phyloP scores from a whole-genome alignment of 2,797 vertebrate genomes.

The Eremophila alpestris region DNA sequence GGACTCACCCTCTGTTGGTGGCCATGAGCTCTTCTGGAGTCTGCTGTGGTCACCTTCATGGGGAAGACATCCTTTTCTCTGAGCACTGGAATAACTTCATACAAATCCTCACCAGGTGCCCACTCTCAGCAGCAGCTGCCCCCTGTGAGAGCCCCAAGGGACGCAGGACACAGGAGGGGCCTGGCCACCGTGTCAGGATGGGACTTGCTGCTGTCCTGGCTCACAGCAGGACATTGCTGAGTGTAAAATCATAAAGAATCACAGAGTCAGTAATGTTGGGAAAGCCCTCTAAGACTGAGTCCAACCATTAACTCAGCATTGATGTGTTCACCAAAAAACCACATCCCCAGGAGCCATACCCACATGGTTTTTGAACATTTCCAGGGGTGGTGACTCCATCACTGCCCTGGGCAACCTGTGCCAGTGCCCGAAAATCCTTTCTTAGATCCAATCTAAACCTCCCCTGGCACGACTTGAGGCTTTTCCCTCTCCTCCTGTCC shows the following conservation, averaged over 20 bases:
- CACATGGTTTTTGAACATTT: neutral
- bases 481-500: fast-evolving
- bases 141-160: fast-evolving
- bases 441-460: neutral
- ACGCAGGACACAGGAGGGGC: neutral
- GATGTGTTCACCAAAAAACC: neutral
- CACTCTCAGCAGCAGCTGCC: neutral
- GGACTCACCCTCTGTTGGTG: neutral
- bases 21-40: neutral
- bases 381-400: neutral
- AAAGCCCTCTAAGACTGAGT: neutral
- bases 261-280: neutral
- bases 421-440: neutral
- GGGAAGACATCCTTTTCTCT: neutral
- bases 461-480: neutral
- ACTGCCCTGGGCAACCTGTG: neutral
- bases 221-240: neutral
- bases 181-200: neutral
- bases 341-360: fast-evolving
- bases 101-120: neutral
- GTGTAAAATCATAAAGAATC: neutral
- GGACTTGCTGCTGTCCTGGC: neutral
- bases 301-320: neutral
- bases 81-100: neutral
- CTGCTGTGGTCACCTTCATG: neutral